Conservation (phyloP, 2,888 invertebrate genomes). For the Phoenoteleia sp. region DNA sequence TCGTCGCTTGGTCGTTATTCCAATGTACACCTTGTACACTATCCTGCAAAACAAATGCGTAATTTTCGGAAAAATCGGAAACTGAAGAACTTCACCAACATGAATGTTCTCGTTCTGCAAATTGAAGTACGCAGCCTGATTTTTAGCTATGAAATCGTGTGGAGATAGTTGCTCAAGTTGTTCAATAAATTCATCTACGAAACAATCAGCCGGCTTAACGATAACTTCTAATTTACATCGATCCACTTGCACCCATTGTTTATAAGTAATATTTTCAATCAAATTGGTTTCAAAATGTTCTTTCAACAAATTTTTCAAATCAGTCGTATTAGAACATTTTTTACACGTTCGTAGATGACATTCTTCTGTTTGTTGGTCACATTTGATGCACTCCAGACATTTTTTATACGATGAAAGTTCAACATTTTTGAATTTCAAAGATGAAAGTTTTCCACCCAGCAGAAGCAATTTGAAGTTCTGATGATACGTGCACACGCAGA, state of each 20-base stretch:
- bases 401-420: slow-evolving; percentile 24
- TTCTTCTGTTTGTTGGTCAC: slow-evolving; percentile 7
- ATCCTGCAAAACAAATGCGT: slow-evolving; percentile 11
- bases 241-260: slow-evolving; percentile 28
- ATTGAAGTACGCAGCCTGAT: neutral
- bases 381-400: slow-evolving; percentile 4
- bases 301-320: neutral
- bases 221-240: slow-evolving; percentile 1
- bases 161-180: slow-evolving; percentile 8
- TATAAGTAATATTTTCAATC: slow-evolving; percentile 7
- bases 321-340: neutral
- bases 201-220: neutral
- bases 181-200: slow-evolving; percentile 8
- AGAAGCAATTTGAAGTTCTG: slow-evolving; percentile 37
- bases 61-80: slow-evolving; percentile 35
- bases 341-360: slow-evolving; percentile 23
- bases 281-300: neutral
- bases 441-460: neutral
- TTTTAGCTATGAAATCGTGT: slow-evolving; percentile 24
- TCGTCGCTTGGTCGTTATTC: slow-evolving; percentile 16
- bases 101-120: neutral
- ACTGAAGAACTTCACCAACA: neutral
- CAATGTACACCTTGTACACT: slow-evolving; percentile 17
- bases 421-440: neutral
- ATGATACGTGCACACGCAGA: slow-evolving; percentile 40